Evolutionary conservation across 2,113 vertebrate species (phyloP), one percentile per base, ranked within the genome.

Genomic region (Neodon shergylaensis): DNA sequence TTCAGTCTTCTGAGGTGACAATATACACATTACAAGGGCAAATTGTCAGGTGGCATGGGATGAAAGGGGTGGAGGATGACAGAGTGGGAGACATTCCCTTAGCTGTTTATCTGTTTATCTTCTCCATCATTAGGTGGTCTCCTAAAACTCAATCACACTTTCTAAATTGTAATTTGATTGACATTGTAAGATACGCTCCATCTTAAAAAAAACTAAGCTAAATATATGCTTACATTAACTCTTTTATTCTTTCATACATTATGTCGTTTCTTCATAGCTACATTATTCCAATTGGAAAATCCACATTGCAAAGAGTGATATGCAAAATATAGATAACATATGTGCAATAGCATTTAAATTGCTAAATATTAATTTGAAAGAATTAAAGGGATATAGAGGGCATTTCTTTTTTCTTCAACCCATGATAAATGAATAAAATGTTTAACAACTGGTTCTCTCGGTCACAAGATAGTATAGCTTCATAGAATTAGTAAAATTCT

Each of bases 1-100:
- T 90, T 95, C 39, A 94, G 94, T 88, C 76, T 97, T 94, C 90
- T n/a, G 72, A 85, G 49, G 24, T 33, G 47, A 68, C 54, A 91
- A 78, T 84, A 88, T 3, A 68, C 52, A 82, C 68, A 44, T 88
- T 86, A 96, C 54, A 83, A 81, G 0, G 5, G n/a, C 9, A 66
- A 97, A 47, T 13, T 82, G n/a, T 92, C 63, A 77, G 21, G 24
- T 78, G 42, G 12, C 49, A 9, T 81, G 36, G 88, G 31, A 31
- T 61, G 13, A 65, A 86, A 92, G 73, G 44, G 44, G 22, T n/a
- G 33, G 39, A 85, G 42, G 33, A 94, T 90, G 85, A 91, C 5
- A 47, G 86, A 90, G 9, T 16, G 22, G 28, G 77, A 47, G 76
- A 78, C 42, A 28, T 92, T 49, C 33, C 94, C 39, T 85, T 90